Evolutionary conservation across 2,113 vertebrate genomes (phyloP).

Genomic region (Mustelus asterias): DNA sequence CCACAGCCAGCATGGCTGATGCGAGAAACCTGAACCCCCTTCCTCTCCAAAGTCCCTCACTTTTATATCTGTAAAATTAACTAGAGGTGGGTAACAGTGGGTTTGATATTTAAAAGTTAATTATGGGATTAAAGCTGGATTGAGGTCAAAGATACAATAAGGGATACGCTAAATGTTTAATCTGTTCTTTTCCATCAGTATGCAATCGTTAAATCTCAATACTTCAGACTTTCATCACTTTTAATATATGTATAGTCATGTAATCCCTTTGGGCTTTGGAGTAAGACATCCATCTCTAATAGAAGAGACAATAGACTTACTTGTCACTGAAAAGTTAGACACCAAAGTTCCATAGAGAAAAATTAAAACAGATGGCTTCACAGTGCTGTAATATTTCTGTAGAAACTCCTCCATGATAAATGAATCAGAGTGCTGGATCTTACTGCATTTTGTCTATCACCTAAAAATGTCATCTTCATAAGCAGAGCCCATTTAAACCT

Average conservation of each 20-base stretch:
- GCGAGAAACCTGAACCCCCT: not conserved
- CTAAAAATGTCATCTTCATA: not conserved
- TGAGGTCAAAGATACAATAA: not conserved
- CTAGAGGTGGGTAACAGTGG: too few relatives aligned
- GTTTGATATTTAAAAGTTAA: not conserved
- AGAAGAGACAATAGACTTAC: not conserved
- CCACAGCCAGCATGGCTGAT: not conserved
- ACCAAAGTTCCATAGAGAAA: not conserved
- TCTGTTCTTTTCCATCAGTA: not conserved
- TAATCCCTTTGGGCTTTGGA: not conserved
- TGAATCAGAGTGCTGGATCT: not conserved
- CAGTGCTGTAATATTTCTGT: not conserved
- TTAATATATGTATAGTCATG: not conserved
- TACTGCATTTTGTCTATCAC: not conserved
- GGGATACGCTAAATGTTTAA: not conserved
- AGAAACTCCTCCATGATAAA: not conserved
- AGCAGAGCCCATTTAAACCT: not conserved
- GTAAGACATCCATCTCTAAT: constrained; percentile 9
- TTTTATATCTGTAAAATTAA: constrained; percentile 11
- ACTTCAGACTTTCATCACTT: constrained; percentile 24
- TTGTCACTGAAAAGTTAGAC: constrained; percentile 13
- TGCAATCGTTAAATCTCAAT: not conserved
- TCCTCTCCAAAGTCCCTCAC: not conserved
- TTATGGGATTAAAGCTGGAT: constrained; percentile 1
- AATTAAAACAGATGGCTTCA: constrained; percentile 22